Conservation (phyloP, 2,113 vertebrate genomes). For the Perccottus glenii region DNA sequence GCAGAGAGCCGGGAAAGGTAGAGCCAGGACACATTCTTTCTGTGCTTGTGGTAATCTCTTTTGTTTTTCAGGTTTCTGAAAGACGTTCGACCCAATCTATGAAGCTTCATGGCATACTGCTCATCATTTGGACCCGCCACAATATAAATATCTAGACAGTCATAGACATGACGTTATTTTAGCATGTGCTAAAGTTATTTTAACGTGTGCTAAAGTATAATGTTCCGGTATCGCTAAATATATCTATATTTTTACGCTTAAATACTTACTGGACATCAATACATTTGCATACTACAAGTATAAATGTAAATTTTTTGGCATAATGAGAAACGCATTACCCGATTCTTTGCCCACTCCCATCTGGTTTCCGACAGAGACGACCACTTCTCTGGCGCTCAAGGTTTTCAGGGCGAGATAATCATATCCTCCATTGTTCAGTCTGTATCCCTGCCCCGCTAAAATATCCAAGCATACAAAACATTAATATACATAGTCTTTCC, state of each 20-base stretch:
- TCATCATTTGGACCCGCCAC: slow-evolving; percentile 88
- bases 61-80: slow-evolving; percentile 97
- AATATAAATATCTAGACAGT: slow-evolving; percentile 91
- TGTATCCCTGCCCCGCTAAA: slow-evolving; percentile 93
- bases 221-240: too few relatives aligned
- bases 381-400: slow-evolving; percentile 87
- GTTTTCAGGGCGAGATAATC: slow-evolving; percentile 96
- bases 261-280: too few relatives aligned
- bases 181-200: too few relatives aligned
- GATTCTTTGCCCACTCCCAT: slow-evolving; percentile 99
- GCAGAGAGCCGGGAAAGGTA: slow-evolving; percentile 97
- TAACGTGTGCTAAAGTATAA: too few relatives aligned
- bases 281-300: too few relatives aligned
- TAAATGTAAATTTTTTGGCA: too few relatives aligned
- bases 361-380: slow-evolving; percentile 93
- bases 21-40: slow-evolving; percentile 94
- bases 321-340: slow-evolving; percentile 71
- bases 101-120: slow-evolving; percentile 92
- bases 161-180: background rate
- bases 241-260: too few relatives aligned
- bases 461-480: slow-evolving; percentile 4
- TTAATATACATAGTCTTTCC: background rate
- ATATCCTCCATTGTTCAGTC: slow-evolving; percentile 91
- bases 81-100: slow-evolving; percentile 92
- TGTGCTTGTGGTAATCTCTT: slow-evolving; percentile 95